Percentiles rank a stretch among this genome's conserved stretches.
Evolutionary conservation across 2,113 vertebrate genomes (phyloP).

Genomic region (Echinops telfairi): DNA sequence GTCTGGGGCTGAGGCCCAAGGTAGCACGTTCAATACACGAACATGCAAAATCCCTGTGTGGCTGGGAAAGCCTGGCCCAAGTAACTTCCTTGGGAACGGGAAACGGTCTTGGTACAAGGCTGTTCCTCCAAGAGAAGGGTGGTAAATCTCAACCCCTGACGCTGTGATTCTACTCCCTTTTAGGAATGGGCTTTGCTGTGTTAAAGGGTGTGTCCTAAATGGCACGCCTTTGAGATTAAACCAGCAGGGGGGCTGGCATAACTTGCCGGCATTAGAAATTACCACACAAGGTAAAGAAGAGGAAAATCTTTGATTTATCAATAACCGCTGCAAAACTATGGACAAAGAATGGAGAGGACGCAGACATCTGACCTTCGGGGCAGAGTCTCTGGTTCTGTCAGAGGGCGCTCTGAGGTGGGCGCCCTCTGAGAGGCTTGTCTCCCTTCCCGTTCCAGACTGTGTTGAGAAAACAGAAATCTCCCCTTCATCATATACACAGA

Average conservation of each 20-base stretch:
- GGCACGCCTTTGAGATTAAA: neutral
- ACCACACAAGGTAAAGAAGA: neutral
- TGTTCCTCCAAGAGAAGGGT: neutral
- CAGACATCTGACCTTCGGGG: neutral
- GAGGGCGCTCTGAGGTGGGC: too few species aligned
- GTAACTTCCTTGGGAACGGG: neutral
- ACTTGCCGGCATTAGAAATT: constrained; percentile 13
- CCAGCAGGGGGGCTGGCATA: neutral
- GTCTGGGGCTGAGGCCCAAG: neutral
- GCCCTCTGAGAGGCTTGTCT: neutral
- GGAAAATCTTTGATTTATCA: constrained; percentile 8
- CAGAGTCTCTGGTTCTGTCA: neutral
- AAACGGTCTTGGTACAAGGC: neutral
- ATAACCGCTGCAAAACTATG: neutral
- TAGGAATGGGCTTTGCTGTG: neutral
- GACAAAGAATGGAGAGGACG: neutral
- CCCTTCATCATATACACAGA: neutral
- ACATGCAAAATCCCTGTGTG: neutral
- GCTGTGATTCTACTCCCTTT: neutral
- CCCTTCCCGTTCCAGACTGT: too few species aligned
- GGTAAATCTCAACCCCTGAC: neutral
- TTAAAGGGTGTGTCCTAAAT: neutral
- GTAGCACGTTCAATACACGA: neutral
- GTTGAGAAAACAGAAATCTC: neutral
- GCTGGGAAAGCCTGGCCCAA: neutral